Evolutionary conservation across 2,113 vertebrate species (phyloP).

Genomic region (Salvelinus fontinalis): DNA sequence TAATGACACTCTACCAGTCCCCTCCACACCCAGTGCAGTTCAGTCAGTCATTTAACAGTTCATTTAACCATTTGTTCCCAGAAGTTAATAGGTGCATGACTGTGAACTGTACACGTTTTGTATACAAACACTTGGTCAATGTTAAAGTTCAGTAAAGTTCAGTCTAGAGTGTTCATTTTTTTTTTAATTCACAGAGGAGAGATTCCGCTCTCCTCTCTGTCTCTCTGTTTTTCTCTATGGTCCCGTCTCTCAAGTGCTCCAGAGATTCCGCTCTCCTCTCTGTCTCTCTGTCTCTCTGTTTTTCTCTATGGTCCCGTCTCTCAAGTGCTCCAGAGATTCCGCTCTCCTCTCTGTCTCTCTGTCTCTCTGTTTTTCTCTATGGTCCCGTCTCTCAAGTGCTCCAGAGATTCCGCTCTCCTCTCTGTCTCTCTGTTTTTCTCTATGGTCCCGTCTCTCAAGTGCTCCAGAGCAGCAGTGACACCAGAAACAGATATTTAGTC

Average conservation of each 20-base stretch:
- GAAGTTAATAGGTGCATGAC: conserved; percentile 33
- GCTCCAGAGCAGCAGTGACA: conserved; percentile 93
- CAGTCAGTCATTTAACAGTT: not conserved
- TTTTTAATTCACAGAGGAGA: conserved; percentile 50
- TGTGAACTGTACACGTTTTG: conserved; percentile 33
- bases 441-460: conserved; percentile 68
- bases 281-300: conserved; percentile 40
- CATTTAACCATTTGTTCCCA: conserved; percentile 20
- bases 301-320: conserved; percentile 30
- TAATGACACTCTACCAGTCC: conserved; percentile 38
- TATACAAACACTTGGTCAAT: conserved; percentile 67
- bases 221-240: conserved; percentile 10
- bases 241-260: conserved; percentile 78
- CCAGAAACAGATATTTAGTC: conserved; percentile 84
- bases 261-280: conserved; percentile 65
- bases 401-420: conserved; percentile 22
- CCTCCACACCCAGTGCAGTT: conserved; percentile 25
- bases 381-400: conserved; percentile 71
- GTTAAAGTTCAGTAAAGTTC: conserved; percentile 41
- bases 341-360: conserved; percentile 33
- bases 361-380: no score
- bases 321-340: conserved; percentile 71
- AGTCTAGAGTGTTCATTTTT: conserved; percentile 43
- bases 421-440: conserved; percentile 29
- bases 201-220: conserved; percentile 18